phyloP scores from a whole-genome alignment of 2,797 vertebrate genomes.

The Enteromius viviparus region DNA sequence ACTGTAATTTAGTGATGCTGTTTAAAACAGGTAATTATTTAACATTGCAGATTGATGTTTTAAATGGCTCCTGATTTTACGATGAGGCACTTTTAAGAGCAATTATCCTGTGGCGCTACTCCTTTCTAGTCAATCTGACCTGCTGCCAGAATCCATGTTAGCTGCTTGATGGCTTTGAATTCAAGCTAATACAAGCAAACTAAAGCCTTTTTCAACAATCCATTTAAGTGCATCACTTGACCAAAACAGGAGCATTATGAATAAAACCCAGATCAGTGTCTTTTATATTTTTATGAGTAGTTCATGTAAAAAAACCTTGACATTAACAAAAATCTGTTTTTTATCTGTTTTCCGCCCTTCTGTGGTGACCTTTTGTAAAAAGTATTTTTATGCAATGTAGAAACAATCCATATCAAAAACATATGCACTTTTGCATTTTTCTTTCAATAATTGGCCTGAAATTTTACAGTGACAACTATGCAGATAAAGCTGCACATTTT shows the following conservation, averaged over 20 bases:
- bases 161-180: constrained; percentile 20
- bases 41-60: constrained; percentile 42
- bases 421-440: not conserved
- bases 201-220: constrained; percentile 22
- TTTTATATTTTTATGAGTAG: constrained; percentile 11
- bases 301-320: constrained; percentile 3
- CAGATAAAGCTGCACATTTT: not conserved
- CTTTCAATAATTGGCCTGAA: no score
- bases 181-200: not conserved
- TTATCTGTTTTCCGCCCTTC: not conserved
- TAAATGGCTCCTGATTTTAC: constrained; percentile 28
- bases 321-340: not conserved
- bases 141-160: constrained; percentile 30
- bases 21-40: constrained; percentile 35
- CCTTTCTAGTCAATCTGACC: constrained; percentile 15
- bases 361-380: not conserved
- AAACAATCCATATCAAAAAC: not conserved
- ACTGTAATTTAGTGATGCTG: constrained; percentile 11
- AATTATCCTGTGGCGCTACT: constrained; percentile 14
- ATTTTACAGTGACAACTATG: not conserved
- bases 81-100: constrained; percentile 15
- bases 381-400: not conserved
- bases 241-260: not conserved
- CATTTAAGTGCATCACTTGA: not conserved
- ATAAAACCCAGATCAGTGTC: constrained; percentile 4